Conservation (phyloP, 2,888 invertebrate species). For the Clostera curtula region DNA sequence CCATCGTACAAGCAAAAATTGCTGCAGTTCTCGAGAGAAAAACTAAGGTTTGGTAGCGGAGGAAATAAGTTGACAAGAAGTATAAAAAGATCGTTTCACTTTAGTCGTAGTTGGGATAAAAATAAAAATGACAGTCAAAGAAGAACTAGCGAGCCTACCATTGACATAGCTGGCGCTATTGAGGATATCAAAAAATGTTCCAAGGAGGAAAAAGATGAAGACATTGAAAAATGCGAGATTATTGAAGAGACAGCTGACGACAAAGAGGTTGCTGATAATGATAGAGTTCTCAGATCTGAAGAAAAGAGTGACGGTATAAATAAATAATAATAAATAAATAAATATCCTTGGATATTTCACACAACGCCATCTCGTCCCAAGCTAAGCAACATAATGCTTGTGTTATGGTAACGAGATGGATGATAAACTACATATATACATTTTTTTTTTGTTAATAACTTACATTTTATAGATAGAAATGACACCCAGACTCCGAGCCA, state of each 20-base stretch:
- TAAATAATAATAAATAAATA: slow-evolving; percentile 1
- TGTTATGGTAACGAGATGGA: too few species aligned
- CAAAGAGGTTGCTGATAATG: slow-evolving; percentile 59
- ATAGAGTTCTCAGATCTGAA: slow-evolving; percentile 40
- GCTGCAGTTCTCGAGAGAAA: slow-evolving; percentile 65
- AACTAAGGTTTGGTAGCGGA: slow-evolving; percentile 62
- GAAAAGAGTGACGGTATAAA: slow-evolving; percentile 48
- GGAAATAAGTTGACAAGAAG: slow-evolving; percentile 64
- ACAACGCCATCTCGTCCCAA: too few species aligned
- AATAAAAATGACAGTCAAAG: slow-evolving; percentile 53
- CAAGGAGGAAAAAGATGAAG: slow-evolving; percentile 62
- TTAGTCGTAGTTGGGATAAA: slow-evolving; percentile 65
- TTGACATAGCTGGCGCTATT: slow-evolving; percentile 44
- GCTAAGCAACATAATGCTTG: too few species aligned
- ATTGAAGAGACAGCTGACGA: slow-evolving; percentile 59
- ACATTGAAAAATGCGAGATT: slow-evolving; percentile 59
- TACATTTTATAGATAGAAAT: too few species aligned
- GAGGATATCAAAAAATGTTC: slow-evolving; percentile 43
- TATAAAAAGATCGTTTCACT: slow-evolving; percentile 65
- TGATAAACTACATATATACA: too few species aligned
- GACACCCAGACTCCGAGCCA: too few species aligned
- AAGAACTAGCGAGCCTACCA: slow-evolving; percentile 61
- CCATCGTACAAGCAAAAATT: slow-evolving; percentile 70
- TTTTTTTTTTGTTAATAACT: too few species aligned
- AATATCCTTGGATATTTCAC: too few species aligned